Evolutionary conservation across 53 echinoderm and acorn worm species (phyloP).

Genomic region (Pentamera pediparva): DNA sequence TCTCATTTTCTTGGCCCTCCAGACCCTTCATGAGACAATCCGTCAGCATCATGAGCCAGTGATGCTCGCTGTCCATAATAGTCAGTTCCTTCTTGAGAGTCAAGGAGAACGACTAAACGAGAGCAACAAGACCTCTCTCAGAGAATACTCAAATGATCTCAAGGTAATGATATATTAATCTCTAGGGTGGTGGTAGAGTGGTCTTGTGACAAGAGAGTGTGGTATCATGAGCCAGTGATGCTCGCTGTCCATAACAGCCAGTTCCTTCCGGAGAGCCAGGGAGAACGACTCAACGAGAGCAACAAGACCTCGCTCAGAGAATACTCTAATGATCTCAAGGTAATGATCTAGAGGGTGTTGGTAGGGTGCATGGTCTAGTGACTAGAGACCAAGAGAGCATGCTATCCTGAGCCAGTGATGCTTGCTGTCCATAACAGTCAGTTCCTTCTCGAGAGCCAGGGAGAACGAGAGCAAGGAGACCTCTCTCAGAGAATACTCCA

Average conservation of each 20-base stretch:
- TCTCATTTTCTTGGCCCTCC: too few species aligned
- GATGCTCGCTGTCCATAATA: constrained; percentile 92
- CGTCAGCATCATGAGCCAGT: constrained; percentile 68
- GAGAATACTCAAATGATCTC: constrained; percentile 68
- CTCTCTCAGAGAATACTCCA: constrained; percentile 66
- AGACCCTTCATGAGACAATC: constrained; percentile 66
- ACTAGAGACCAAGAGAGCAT: too few species aligned
- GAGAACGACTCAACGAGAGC: constrained; percentile 80
- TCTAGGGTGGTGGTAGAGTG: too few species aligned
- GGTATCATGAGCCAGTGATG: constrained; percentile 97
- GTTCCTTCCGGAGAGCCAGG: constrained; percentile 88
- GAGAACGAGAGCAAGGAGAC: constrained; percentile 74
- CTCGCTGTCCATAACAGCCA: constrained; percentile 92
- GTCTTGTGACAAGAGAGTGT: too few species aligned
- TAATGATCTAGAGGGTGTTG: constrained; percentile 49
- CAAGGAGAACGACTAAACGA: constrained; percentile 86
- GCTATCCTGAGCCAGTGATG: constrained; percentile 97
- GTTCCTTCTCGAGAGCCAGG: constrained; percentile 89
- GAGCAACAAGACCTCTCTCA: constrained; percentile 63
- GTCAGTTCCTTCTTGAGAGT: constrained; percentile 91
- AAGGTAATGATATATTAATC: too few species aligned
- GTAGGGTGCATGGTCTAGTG: constrained; percentile 64
- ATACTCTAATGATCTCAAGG: constrained; percentile 76
- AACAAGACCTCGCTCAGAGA: constrained; percentile 67
- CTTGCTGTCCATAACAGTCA: constrained; percentile 92